A percentile compares a stretch with the other conserved stretches of the same genome.
Evolutionary conservation across 2,888 invertebrate genomes (phyloP).

Genomic region (Scaptomyza flava): DNA sequence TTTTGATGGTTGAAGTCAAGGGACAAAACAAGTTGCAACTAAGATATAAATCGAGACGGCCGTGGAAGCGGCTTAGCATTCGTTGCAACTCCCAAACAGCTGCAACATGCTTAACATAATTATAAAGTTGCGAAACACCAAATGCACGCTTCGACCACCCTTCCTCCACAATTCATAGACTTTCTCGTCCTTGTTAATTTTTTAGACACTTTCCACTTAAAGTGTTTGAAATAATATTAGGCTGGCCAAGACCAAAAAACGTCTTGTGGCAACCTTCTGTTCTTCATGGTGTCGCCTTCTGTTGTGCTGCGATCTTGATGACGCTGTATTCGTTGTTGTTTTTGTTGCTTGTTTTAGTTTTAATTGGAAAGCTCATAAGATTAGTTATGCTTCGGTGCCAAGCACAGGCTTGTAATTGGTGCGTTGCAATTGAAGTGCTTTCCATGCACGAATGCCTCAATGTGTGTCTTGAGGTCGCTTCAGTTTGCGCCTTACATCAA

Average conservation of each 20-base stretch:
- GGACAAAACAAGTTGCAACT: slow-evolving; percentile 46
- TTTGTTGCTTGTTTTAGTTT: slow-evolving; percentile 75
- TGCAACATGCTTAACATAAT: slow-evolving; percentile 78
- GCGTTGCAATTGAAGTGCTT: slow-evolving; percentile 79
- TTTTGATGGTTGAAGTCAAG: slow-evolving; percentile 47
- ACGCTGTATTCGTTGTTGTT: slow-evolving; percentile 33
- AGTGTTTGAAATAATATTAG: slow-evolving; percentile 63
- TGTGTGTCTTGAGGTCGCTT: slow-evolving; percentile 72
- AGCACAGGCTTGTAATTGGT: slow-evolving; percentile 76
- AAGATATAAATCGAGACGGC: slow-evolving; percentile 31
- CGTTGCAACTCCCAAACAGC: slow-evolving; percentile 15
- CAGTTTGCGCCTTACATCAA: slow-evolving; percentile 43
- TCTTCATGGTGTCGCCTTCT: slow-evolving; percentile 24
- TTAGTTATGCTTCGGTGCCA: slow-evolving; percentile 80
- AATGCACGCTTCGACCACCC: background rate
- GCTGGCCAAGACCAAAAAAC: slow-evolving; percentile 9
- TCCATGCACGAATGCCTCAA: slow-evolving; percentile 74
- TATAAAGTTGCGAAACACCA: slow-evolving; percentile 71
- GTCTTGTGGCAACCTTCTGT: slow-evolving; percentile 41
- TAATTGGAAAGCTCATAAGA: slow-evolving; percentile 80
- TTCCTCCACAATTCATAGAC: slow-evolving; percentile 42
- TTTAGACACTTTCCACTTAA: slow-evolving; percentile 79
- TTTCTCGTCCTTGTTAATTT: slow-evolving; percentile 79
- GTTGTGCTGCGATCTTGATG: slow-evolving; percentile 11
- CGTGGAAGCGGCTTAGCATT: slow-evolving; percentile 22